Base-by-base conservation (phyloP, 2,888 invertebrate species). In the Trachelus tabidus region DNA sequence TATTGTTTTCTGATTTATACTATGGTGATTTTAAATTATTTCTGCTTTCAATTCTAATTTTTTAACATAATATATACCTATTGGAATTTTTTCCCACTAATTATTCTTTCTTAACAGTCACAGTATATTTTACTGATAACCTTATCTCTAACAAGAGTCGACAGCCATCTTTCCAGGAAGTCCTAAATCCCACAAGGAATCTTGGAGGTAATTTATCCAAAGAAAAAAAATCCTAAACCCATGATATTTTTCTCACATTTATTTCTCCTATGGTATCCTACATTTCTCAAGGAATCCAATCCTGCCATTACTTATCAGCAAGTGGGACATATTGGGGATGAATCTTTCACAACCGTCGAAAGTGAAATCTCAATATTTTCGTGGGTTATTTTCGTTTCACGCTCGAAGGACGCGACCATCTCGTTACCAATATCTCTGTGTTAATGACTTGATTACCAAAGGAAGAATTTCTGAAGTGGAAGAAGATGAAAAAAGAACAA, bases 321-420 rank as follows among this genome's bases (percentile, higher is more conserved):
- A 83, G 82, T 77, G 76, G 82, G 82, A 74, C 71, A 34, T 34
- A 23, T 34, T 71, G 79, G 79, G 81, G 80, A 83, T 80, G 83
- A 81, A 75, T 73, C 76, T 83, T 83, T 78, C 78, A 81, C 78
- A 83, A 83, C 79, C 75, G 78, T 82, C 73, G 83, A 83, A 83
- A 83, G 83, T 81, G 73, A 80, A 80, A 80, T 82, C 83, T 31
- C 71, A 11, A 12, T 33, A 71, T 30, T 71, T 31, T 71, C 71
- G 31, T 23, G 71, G 31, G 33, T 71, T 71, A 71, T 71, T 71
- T 71, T 71, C 34, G 34, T 71, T 71, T 71, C 56, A 56, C 31
- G 71, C 31, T 23, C 12, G 12, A 71, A 31, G 71, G 71, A 31
- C 71, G 4, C 9, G 23, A 56, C 23, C 56, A 23, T 56, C 56